A percentile compares a stretch with the other conserved stretches of the same genome.
These are phyloP conservation scores for Rhipidura dahli DNA, from an alignment of 2,113 vertebrate genomes.

Conservation along the genomic window DNA sequence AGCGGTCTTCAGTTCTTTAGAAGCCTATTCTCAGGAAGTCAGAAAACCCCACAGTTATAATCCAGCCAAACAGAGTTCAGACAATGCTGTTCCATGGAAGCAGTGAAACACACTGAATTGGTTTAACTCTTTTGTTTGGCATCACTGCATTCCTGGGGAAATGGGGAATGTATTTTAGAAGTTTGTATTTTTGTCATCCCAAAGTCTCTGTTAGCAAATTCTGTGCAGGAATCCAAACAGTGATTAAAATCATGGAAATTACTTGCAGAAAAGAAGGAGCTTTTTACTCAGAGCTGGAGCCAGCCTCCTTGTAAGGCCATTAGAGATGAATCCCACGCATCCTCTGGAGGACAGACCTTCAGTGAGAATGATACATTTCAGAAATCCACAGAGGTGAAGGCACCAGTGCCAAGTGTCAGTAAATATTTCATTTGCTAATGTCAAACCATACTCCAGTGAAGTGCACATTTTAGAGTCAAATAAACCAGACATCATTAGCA, in stretches of 20 bases:
- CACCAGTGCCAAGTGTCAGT: not conserved
- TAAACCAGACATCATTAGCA: not conserved
- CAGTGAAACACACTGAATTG: not conserved
- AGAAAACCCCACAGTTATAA: not conserved
- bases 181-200: not conserved
- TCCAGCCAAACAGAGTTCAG: not conserved
- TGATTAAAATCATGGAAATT: not conserved
- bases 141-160: not conserved
- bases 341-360: not conserved
- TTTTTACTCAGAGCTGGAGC: not conserved
- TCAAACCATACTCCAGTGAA: not conserved
- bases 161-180: not conserved
- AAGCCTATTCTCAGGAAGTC: not conserved
- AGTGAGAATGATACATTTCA: not conserved
- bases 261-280: not conserved
- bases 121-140: not conserved
- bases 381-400: not conserved
- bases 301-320: not conserved
- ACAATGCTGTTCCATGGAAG: not conserved
- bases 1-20: not conserved
- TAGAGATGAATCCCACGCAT: not conserved
- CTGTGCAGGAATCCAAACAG: not conserved
- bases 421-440: not conserved
- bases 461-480: not conserved
- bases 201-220: not conserved